phyloP scores from a whole-genome alignment of 2,797 vertebrate species.

The Pangasius djambal region DNA sequence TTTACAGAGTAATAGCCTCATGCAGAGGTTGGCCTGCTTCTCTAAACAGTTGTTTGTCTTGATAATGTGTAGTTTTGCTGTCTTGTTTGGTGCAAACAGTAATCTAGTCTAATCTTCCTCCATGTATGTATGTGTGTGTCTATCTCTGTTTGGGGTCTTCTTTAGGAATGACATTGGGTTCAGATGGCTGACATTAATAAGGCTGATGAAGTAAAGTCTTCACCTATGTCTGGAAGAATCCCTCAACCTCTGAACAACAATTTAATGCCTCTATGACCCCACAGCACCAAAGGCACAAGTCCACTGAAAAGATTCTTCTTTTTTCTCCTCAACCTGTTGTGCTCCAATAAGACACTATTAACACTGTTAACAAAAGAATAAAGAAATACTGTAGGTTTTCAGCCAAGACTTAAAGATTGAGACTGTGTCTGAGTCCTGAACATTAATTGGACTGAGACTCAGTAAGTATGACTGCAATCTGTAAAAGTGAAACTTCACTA shows the following conservation, averaged over 20 bases:
- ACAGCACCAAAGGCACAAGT: not conserved
- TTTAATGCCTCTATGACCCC: slow-evolving; percentile 56
- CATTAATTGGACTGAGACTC: not conserved
- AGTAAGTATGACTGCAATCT: not conserved
- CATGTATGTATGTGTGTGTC: slow-evolving; percentile 4
- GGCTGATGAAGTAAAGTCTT: slow-evolving; percentile 52
- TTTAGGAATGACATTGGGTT: slow-evolving; percentile 46
- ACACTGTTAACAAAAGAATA: not conserved
- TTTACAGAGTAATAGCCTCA: slow-evolving; percentile 1
- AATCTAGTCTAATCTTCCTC: slow-evolving; percentile 27
- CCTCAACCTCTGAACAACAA: slow-evolving; percentile 47
- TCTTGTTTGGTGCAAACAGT: slow-evolving; percentile 44
- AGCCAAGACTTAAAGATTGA: not conserved
- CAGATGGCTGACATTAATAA: slow-evolving; percentile 59
- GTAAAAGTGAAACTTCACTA: not conserved
- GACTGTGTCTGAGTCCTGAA: not conserved
- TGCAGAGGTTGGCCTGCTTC: slow-evolving; percentile 12
- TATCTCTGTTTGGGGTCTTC: slow-evolving; percentile 3
- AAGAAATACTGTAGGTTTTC: not conserved
- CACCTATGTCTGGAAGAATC: slow-evolving; percentile 35
- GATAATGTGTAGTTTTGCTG: slow-evolving; percentile 41
- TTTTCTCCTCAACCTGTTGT: slow-evolving; percentile 13
- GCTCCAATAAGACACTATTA: slow-evolving; percentile 13
- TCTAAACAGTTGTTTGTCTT: slow-evolving; percentile 32
- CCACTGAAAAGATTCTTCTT: slow-evolving; percentile 37